Evolutionary conservation across 2,797 vertebrate genomes (phyloP), one percentile per base, ranked within the genome.

Genomic region (Ispidina picta): DNA sequence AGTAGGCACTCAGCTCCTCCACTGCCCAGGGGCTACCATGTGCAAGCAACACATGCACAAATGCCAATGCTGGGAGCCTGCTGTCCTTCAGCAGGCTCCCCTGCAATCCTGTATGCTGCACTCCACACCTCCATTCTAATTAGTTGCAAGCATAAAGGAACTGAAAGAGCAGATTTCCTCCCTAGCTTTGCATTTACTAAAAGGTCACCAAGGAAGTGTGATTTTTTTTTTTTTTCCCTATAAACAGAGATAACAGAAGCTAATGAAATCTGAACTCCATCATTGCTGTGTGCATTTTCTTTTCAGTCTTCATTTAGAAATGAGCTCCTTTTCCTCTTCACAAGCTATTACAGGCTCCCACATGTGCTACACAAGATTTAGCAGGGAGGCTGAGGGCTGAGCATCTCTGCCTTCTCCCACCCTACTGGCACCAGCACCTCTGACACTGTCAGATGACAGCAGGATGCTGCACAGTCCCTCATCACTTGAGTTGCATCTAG

Each of bases 181-280:
- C 39, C 78, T 10, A 70, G 87, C 70, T 95, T 39, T 86, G 77
- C 81, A 97, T 97, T 96, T 96, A 74, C 79, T 94, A 80, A 97
- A 98, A 97, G 97, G 95, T 97, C 96, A 97, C 72, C 44, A 71
- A 86, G n/a, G 83, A 97, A 97, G 89, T 83, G 79, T 64, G 79
- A 91, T 25, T 93, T 89, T 90, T 31, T 93, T 90, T 89, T 29
- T 91, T 89, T 79, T n/a, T n/a, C n/a, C 63, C 64, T 82, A 82
- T 88, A 79, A 97, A 89, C 70, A 93, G 76, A 71, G 63, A 84
- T 91, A 97, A 88, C 90, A 77, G 78, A 89, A 94, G 75, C 56
- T 95, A 97, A 97, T 96, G 93, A 97, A 95, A 96, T 90, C 72
- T 95, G 89, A 96, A 96, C 89, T 93, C 82, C 51, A 46, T 63